Conservation (phyloP, 2,888 invertebrate genomes). For the Gisinianus flammeolus region DNA sequence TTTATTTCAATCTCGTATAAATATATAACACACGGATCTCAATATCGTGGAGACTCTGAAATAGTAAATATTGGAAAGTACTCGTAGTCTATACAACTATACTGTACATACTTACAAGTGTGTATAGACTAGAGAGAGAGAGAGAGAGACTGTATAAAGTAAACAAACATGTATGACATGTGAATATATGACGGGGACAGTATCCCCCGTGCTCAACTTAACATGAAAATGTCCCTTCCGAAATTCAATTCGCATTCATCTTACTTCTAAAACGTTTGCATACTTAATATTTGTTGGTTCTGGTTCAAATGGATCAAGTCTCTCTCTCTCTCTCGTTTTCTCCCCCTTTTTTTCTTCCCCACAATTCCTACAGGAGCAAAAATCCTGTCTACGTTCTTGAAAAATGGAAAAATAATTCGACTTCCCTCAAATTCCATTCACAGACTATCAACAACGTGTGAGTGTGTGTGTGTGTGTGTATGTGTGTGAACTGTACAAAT, state of each 20-base stretch:
- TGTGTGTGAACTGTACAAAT: too few relatives aligned
- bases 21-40: too few relatives aligned
- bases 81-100: too few relatives aligned
- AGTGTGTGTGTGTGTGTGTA: too few relatives aligned
- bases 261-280: conserved; percentile 45
- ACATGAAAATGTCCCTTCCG: conserved; percentile 42
- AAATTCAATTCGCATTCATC: conserved; percentile 49
- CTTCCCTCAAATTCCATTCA: conserved; percentile 36
- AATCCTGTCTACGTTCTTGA: conserved; percentile 31
- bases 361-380: conserved; percentile 34
- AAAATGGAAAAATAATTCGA: conserved; percentile 39
- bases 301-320: conserved; percentile 21
- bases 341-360: conserved; percentile 9
- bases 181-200: conserved; percentile 37
- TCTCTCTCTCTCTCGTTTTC: conserved; percentile 12
- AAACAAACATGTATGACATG: conserved; percentile 31
- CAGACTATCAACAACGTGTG: background rate
- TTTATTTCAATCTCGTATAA: conserved; percentile 2
- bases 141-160: conserved; percentile 23
- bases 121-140: too few relatives aligned
- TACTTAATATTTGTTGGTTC: conserved; percentile 43
- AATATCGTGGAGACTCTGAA: too few relatives aligned
- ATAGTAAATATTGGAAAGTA: too few relatives aligned
- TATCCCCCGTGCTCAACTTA: conserved; percentile 43
- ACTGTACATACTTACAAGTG: too few relatives aligned